Evolutionary conservation across 2,797 vertebrate species (phyloP), one percentile per base, ranked within the genome.

Genomic region (Galaxias olidus): DNA sequence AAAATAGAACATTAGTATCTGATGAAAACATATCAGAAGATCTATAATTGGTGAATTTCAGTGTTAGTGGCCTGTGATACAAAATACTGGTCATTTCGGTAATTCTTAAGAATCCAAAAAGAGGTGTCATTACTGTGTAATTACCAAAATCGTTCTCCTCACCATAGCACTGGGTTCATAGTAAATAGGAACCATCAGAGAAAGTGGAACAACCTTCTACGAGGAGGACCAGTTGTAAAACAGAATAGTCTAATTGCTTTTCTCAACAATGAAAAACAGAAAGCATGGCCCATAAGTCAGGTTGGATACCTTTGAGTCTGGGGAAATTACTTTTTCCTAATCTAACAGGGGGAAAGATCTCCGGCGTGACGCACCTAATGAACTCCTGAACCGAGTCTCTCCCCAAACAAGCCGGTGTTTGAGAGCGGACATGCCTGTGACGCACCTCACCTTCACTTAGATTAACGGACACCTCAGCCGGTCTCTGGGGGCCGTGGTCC

Each of bases 401-500:
- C 72, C 57, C 76, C 66, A 86, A 69, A 84, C 75, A 83, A 71
- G 73, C 69, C 57, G 10, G 48, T 69, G 76, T 84, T 89, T 87
- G 74, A 89, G 74, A 89, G 78, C 61, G 68, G 86, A 89, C 87
- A 77, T 75, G 76, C 71, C 30, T 50, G 51, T 82, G 87, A 90
- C 77, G 80, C 72, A 77, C 79, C 84, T 91, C 88, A 86, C 77
- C 84, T 88, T 86, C 83, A 84, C 81, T 91, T 89, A 90, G 80
- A 72, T 67, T 80, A 82, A 89, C 80, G 69, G 85, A 89, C 87
- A 87, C 87, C 86, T 79, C 76, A 85, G 74, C 65, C 69, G 69
- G 84, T 83, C 86, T 83, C 86, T 14, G 68, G 80, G 79, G 87
- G 69, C 75, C 9, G 9, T 56, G 40, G 66, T 19, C 69, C 83